Percentiles rank a stretch among this genome's conserved stretches.
These are phyloP conservation scores for Antennarius maculatus DNA, from an alignment of 2,797 vertebrate genomes.

Conservation along the genomic window DNA sequence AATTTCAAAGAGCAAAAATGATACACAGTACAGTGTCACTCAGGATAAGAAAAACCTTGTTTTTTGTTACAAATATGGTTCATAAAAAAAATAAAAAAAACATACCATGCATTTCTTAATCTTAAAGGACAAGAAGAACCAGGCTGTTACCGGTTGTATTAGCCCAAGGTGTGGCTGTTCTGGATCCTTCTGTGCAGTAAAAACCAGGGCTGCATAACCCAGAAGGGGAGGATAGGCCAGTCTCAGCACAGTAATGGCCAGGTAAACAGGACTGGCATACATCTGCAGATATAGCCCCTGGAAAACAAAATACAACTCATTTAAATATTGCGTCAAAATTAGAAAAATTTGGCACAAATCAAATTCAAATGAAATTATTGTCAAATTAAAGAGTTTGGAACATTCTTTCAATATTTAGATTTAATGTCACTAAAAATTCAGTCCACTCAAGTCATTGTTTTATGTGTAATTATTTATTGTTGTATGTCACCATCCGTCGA, in stretches of 20 bases:
- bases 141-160: slow-evolving; percentile 46
- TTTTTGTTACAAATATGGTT: slow-evolving; percentile 15
- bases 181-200: slow-evolving; percentile 82
- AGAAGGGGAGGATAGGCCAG: slow-evolving; percentile 81
- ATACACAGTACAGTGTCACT: slow-evolving; percentile 10
- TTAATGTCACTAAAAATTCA: not conserved
- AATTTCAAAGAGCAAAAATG: slow-evolving; percentile 19
- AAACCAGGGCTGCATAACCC: slow-evolving; percentile 83
- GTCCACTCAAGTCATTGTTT: not conserved
- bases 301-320: slow-evolving; percentile 12
- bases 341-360: not conserved
- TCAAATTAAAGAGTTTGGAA: too few species aligned
- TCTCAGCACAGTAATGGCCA: slow-evolving; percentile 84
- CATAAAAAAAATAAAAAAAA: slow-evolving; percentile 10
- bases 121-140: slow-evolving; percentile 22
- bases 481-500: slow-evolving; percentile 71
- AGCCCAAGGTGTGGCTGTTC: slow-evolving; percentile 74
- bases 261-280: slow-evolving; percentile 83
- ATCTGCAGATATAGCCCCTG: slow-evolving; percentile 75
- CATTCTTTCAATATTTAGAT: too few species aligned
- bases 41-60: slow-evolving; percentile 3
- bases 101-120: slow-evolving; percentile 21
- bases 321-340: not conserved
- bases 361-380: not conserved
- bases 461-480: slow-evolving; percentile 20